Evolutionary conservation across 2,888 invertebrate genomes (phyloP).

Genomic region (Lottia gigantea): DNA sequence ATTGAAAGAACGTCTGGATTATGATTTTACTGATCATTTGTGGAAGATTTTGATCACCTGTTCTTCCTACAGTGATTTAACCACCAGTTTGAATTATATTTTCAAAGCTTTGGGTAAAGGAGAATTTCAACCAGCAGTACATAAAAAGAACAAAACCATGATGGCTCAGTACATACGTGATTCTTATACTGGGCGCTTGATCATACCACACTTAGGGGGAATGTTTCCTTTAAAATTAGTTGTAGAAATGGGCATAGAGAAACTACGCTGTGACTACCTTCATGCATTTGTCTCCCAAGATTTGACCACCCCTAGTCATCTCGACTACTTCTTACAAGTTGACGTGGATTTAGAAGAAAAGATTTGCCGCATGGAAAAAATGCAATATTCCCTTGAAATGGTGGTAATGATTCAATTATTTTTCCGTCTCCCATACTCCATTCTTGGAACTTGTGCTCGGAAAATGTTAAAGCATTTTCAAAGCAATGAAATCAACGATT

Average conservation of each 20-base stretch:
- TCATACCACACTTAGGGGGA: conserved; percentile 45
- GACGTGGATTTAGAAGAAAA: conserved; percentile 35
- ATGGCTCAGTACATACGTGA: conserved; percentile 56
- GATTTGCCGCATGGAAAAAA: conserved; percentile 40
- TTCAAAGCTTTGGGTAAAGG: conserved; percentile 44
- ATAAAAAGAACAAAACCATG: conserved; percentile 53
- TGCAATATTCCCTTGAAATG: conserved; percentile 54
- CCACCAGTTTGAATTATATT: conserved; percentile 42
- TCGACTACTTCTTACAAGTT: conserved; percentile 37
- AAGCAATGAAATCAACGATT: conserved; percentile 27
- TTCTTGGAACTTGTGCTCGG: conserved; percentile 39
- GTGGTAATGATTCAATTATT: conserved; percentile 49
- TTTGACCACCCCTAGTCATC: conserved; percentile 40
- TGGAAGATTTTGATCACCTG: conserved; percentile 53
- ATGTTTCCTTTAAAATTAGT: conserved; percentile 48
- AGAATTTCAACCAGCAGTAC: conserved; percentile 53
- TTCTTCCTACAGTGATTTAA: conserved; percentile 45
- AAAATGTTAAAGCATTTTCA: conserved; percentile 50
- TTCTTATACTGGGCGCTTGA: conserved; percentile 50
- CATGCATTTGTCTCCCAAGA: conserved; percentile 48
- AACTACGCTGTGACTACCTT: conserved; percentile 53
- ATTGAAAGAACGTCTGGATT: conserved; percentile 41
- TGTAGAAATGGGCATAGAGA: conserved; percentile 59
- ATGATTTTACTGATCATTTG: conserved; percentile 53
- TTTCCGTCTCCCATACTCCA: conserved; percentile 42